Evolutionary conservation across 1,140 invertebrate species (phyloP).

Genomic region (Saccostrea cuccullata): DNA sequence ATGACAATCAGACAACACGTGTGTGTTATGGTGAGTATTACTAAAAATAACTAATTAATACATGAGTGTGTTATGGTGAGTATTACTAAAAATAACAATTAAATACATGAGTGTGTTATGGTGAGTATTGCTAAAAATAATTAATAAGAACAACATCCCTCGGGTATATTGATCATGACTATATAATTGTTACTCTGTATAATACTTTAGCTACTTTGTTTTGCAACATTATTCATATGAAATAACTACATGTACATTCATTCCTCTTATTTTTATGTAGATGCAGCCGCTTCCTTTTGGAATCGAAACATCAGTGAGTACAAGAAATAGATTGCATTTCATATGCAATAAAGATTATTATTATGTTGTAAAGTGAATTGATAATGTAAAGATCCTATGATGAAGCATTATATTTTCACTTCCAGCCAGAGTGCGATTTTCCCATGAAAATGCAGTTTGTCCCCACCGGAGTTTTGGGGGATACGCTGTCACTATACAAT

Average conservation of each 20-base stretch:
- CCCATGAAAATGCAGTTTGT: conserved; percentile 61
- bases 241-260: not conserved
- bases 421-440: not conserved
- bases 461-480: conserved; percentile 74
- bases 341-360: too few species aligned
- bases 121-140: not conserved
- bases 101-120: not conserved
- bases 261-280: not conserved
- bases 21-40: not conserved
- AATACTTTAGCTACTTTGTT: not conserved
- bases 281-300: conserved; percentile 17
- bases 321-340: not conserved
- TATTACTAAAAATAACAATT: not conserved
- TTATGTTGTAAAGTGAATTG: not conserved
- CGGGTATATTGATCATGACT: not conserved
- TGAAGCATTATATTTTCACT: not conserved
- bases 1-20: conserved; percentile 3
- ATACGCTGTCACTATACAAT: conserved; percentile 77
- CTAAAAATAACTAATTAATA: too few species aligned
- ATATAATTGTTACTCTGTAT: not conserved
- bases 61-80: not conserved
- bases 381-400: too few species aligned
- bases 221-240: not conserved
- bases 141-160: not conserved
- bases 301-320: conserved; percentile 19